These are phyloP conservation scores for Drosophila eugracilis DNA, from an alignment of 1,140 invertebrate genomes.

Conservation along the genomic window DNA sequence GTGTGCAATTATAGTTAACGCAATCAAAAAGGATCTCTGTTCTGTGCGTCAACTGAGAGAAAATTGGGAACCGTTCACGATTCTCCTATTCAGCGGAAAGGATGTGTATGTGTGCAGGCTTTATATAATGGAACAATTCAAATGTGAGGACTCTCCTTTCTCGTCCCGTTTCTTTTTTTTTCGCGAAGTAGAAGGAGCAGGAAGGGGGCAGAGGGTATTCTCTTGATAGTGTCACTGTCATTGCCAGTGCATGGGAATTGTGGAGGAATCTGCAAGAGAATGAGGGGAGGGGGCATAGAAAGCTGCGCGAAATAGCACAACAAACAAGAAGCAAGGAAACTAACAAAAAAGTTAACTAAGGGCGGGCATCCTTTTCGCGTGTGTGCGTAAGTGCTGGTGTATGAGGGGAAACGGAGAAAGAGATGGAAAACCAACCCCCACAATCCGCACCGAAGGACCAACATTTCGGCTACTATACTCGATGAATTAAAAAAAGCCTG, in stretches of 20 bases:
- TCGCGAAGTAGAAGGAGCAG: conserved; percentile 7
- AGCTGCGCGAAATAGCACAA: conserved; percentile 71
- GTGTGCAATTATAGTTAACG: conserved; percentile 56
- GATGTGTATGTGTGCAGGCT: conserved; percentile 51
- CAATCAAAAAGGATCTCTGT: conserved; percentile 50
- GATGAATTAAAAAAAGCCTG: conserved; percentile 67
- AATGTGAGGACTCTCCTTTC: conserved; percentile 15
- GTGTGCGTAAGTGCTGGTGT: neutral
- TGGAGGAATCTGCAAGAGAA: conserved; percentile 21
- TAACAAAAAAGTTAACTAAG: conserved; percentile 80
- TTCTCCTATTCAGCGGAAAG: conserved; percentile 2
- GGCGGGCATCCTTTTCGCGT: conserved; percentile 32
- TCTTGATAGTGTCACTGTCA: conserved; percentile 79
- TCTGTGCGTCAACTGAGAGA: conserved; percentile 6
- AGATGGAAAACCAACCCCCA: conserved; percentile 55
- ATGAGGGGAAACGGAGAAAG: conserved; percentile 26
- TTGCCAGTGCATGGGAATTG: conserved; percentile 64
- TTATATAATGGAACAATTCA: conserved; percentile 63
- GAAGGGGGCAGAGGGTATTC: conserved; percentile 18
- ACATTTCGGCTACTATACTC: conserved; percentile 53
- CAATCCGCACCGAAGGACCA: conserved; percentile 35
- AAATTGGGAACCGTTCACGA: conserved; percentile 40
- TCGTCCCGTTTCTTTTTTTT: conserved; percentile 14
- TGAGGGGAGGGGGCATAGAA: conserved; percentile 13
- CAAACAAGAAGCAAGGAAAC: conserved; percentile 71